phyloP scores from a whole-genome alignment of 2,888 invertebrate species.

The Parnassius glacialis region DNA sequence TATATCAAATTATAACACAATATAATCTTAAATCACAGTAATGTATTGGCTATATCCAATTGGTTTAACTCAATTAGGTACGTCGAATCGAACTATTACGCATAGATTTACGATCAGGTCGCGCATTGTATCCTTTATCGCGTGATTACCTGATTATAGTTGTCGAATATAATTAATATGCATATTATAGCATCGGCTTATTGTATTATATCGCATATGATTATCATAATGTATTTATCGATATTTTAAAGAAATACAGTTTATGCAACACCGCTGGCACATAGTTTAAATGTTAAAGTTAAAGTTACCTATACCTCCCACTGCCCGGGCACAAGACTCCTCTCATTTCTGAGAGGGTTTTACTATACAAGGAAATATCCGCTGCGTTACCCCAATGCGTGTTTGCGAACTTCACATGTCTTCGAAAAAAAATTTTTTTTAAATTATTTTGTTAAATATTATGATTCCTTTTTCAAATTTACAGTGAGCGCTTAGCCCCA shows the following conservation, averaged over 20 bases:
- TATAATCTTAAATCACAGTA: conserved; percentile 49
- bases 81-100: conserved; percentile 57
- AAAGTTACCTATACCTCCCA: too few relatives aligned
- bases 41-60: conserved; percentile 53
- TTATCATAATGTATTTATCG: conserved; percentile 11
- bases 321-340: too few relatives aligned
- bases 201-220: conserved; percentile 22
- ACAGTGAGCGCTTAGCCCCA: too few relatives aligned
- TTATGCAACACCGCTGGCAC: too few relatives aligned
- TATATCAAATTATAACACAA: conserved; percentile 29
- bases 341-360: too few relatives aligned
- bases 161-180: conserved; percentile 33
- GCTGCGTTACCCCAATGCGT: too few relatives aligned
- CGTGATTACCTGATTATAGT: conserved; percentile 43
- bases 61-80: conserved; percentile 63
- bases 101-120: conserved; percentile 56
- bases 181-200: conserved; percentile 18
- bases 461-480: too few relatives aligned
- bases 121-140: conserved; percentile 40
- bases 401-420: too few relatives aligned
- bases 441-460: too few relatives aligned
- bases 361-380: too few relatives aligned
- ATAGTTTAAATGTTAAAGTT: too few relatives aligned
- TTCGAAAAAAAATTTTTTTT: too few relatives aligned
- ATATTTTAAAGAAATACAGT: neutral